Base-by-base conservation (phyloP, 2,797 vertebrate genomes). In the Onychomys torridus region DNA sequence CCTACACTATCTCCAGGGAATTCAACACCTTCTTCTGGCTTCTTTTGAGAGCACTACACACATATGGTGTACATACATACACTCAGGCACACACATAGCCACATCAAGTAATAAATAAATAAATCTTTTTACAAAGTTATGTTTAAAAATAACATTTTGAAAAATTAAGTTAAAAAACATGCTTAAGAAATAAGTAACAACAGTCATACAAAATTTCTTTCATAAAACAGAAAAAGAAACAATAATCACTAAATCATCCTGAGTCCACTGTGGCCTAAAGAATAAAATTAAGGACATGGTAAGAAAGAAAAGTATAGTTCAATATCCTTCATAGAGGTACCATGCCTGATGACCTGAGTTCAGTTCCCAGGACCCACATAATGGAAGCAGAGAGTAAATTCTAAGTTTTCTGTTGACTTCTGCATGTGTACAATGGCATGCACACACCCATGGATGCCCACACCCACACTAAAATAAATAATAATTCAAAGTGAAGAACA, bases 251-350 rank as follows among this genome's bases (percentile, higher is more conserved):
- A 25, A 73, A 21, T 76, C 12, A 34, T 49, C 65, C 19, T 11
- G 57, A 90, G 7, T 34, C 10, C 10, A 37, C 46, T 27, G 43
- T 27, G 52, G 8, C 49, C 25, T 78, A 49, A 27, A 46, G 87
- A 90, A 79, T 82, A n/a, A 61, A 69, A 61, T 8, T n/a, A 91
- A 93, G 43, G 21, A 23, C n/a, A 88, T 77, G 75, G 11, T 57
- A 90, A 79, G 43, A 65, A 90, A 79, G 43, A 65, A 93, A 67
- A 76, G 78, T 49, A 9, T 21, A 83, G 11, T 4, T 83, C 40
- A 76, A 21, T 69, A 71, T 87, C 21, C 27, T 25, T 69, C 34
- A 23, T 61, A n/a, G 65, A 55, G 67, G 67, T 10, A 19, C 65
- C 8, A 29, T 17, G 13, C n/a, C 14, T 55, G 34, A 40, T 3